Conservation (phyloP, 1,140 invertebrate genomes). For the Physella acuta region DNA sequence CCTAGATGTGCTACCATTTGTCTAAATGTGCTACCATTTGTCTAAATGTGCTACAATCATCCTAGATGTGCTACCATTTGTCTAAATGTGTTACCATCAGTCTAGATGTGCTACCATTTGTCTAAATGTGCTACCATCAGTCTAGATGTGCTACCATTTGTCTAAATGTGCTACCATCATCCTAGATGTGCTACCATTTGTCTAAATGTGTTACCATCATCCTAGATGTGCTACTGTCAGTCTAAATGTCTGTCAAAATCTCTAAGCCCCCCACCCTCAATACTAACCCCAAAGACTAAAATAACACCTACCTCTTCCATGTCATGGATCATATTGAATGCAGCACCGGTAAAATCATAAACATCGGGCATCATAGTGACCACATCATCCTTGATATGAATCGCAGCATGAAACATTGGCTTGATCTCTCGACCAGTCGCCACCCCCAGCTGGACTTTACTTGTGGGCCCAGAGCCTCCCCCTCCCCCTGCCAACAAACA, state of each 20-base stretch:
- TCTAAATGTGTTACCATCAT: background rate
- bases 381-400: background rate
- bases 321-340: constrained; percentile 20
- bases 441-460: too few species aligned
- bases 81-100: too few species aligned
- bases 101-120: too few species aligned
- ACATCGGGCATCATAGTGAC: constrained; percentile 9
- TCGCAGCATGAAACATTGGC: constrained; percentile 16
- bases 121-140: too few species aligned
- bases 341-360: constrained; percentile 14
- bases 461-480: background rate
- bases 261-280: too few species aligned
- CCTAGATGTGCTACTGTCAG: background rate
- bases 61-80: too few species aligned
- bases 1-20: too few species aligned
- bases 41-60: too few species aligned
- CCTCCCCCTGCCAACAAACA: too few species aligned
- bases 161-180: background rate
- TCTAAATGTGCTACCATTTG: too few species aligned
- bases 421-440: constrained; percentile 11
- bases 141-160: too few species aligned
- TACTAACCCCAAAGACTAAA: too few species aligned
- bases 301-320: constrained; percentile 15
- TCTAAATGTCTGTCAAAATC: background rate
- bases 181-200: background rate